phyloP scores from a whole-genome alignment of 2,797 vertebrate genomes.

The Myiotriccus ornatus region DNA sequence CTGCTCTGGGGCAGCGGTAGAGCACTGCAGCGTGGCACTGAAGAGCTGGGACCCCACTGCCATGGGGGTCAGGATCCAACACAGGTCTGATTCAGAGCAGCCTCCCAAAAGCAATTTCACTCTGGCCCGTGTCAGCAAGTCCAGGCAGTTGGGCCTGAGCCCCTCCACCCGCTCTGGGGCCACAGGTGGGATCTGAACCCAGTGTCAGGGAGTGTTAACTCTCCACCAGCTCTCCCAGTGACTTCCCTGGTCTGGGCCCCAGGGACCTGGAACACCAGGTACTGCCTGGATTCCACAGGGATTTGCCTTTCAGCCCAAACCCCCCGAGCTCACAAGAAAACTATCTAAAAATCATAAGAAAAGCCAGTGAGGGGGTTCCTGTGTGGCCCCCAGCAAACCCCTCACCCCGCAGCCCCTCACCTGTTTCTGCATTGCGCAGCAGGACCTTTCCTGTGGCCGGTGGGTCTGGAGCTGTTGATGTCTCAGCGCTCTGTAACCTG shows the following conservation, averaged over 20 bases:
- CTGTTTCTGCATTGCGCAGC: not conserved
- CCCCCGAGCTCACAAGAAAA: not conserved
- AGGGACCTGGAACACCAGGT: not conserved
- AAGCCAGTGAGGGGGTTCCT: not conserved
- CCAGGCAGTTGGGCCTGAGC: rapidly evolving
- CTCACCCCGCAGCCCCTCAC: not conserved
- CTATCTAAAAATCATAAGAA: not conserved
- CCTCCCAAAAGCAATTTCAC: not conserved
- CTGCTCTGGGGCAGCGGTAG: rapidly evolving
- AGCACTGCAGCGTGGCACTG: not conserved
- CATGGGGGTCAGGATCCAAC: not conserved
- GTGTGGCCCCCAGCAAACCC: rapidly evolving
- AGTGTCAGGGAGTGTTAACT: rapidly evolving
- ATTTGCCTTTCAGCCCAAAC: not conserved
- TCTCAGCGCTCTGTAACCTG: not conserved
- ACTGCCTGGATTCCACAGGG: too few species aligned
- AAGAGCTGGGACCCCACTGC: not conserved
- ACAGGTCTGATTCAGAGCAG: not conserved
- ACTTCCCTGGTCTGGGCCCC: not conserved
- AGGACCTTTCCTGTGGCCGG: not conserved
- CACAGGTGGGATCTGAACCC: not conserved
- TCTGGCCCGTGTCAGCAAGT: rapidly evolving
- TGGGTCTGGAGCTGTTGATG: not conserved
- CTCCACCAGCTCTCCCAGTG: not conserved
- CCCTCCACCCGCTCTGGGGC: rapidly evolving